These are phyloP conservation scores for Progne subis DNA, from an alignment of 2,113 vertebrate species.

Conservation along the genomic window DNA sequence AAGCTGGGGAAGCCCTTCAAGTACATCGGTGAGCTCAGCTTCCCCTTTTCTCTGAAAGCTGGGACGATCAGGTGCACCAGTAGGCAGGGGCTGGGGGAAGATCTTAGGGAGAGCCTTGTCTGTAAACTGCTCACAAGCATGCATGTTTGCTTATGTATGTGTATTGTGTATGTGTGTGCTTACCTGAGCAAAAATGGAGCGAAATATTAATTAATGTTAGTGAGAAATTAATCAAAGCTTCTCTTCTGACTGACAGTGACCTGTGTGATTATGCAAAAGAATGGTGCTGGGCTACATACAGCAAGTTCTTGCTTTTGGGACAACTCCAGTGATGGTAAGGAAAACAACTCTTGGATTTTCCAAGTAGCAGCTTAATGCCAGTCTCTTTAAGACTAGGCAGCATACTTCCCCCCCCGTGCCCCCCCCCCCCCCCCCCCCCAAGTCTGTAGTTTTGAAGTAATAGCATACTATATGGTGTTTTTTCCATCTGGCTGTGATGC, in stretches of 20 bases:
- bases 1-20: slow-evolving; percentile 96
- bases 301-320: slow-evolving; percentile 97
- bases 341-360: neutral
- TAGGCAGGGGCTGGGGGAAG: neutral
- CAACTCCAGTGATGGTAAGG: slow-evolving; percentile 91
- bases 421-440: too few relatives aligned
- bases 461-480: neutral
- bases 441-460: neutral
- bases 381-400: neutral
- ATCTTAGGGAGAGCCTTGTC: neutral
- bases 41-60: neutral
- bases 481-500: neutral
- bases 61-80: neutral
- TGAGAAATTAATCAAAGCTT: neutral
- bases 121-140: neutral
- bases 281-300: slow-evolving; percentile 91
- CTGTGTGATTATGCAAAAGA: slow-evolving; percentile 97
- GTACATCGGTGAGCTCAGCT: slow-evolving; percentile 84
- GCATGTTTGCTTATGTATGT: neutral
- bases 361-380: neutral
- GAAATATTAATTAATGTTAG: neutral
- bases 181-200: neutral
- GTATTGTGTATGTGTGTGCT: neutral
- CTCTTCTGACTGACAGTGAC: slow-evolving; percentile 77
- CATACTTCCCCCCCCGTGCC: neutral